Conservation (phyloP, 1,140 invertebrate species). For the Scaptomyza graminum region DNA sequence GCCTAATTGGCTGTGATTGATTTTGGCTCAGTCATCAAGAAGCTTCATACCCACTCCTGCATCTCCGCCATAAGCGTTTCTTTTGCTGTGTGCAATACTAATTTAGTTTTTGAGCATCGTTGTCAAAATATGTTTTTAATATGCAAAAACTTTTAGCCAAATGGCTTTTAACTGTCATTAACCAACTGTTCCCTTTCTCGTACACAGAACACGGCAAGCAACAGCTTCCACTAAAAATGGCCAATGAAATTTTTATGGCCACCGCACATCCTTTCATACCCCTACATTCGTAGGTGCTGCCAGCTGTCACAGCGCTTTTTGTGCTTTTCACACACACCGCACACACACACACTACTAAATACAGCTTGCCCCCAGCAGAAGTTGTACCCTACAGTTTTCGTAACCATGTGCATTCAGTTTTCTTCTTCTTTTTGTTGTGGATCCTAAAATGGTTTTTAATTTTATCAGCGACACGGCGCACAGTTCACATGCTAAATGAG, state of each 20-base stretch:
- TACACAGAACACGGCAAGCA: constrained; percentile 10
- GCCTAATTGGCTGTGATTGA: constrained; percentile 78
- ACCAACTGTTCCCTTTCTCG: constrained; percentile 67
- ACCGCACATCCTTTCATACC: neutral
- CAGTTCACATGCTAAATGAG: constrained; percentile 70
- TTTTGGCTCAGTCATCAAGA: constrained; percentile 40
- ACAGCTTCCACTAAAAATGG: constrained; percentile 51
- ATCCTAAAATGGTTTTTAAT: constrained; percentile 78
- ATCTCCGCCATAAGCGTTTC: no score
- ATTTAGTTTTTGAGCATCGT: constrained; percentile 46
- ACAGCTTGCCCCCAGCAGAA: no score
- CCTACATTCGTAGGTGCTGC: constrained; percentile 31
- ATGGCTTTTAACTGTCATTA: constrained; percentile 81
- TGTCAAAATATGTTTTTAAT: constrained; percentile 77
- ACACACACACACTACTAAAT: constrained; percentile 4
- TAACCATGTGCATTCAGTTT: constrained; percentile 26
- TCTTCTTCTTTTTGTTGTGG: constrained; percentile 52
- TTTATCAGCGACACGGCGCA: constrained; percentile 69
- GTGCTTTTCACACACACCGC: constrained; percentile 9
- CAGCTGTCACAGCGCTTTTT: constrained; percentile 45
- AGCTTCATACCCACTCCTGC: neutral
- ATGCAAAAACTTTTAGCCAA: constrained; percentile 78
- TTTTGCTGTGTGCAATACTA: constrained; percentile 37
- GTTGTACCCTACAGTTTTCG: constrained; percentile 24
- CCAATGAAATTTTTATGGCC: constrained; percentile 80